Base-by-base conservation (phyloP, 2,888 invertebrate genomes). In the Pterostichus niger region DNA sequence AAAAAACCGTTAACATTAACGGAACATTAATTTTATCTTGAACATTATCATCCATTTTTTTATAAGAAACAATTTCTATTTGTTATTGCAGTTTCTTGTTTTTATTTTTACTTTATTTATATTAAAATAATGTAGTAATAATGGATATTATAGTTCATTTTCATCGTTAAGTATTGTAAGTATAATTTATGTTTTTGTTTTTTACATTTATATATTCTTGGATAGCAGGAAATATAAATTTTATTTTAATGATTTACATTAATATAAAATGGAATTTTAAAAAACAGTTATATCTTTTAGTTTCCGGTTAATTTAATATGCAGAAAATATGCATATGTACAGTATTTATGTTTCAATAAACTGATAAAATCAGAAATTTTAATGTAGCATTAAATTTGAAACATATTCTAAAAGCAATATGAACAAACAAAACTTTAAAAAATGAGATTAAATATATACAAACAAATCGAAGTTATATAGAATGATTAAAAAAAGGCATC, bases 201-300 rank as follows among this genome's bases (percentile, higher is more conserved):
- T 5, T 11, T n/a, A 11, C 52, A 13, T 52, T 52, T 13, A 13
- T 52, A 52, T 5, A 5, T 52, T 52, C 10, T 13, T 52, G 40
- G 13, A 17, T n/a, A 59, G 31, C 31, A 59, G 31, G 59, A 59
- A 59, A 10, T 59, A 59, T 59, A 59, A 59, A 59, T 59, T 59
- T 40, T 40, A 40, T 7, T 40, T 6, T 59, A 59, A 59, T 24
- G 11, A 17, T 24, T 9, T 24, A 54, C 54, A 13, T 54, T 54
- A 15, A 54, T 17, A 56, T 10, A 6, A 49, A 49, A 13, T 49
- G 49, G 49, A 49, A 49, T 49, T 24, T 56, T 56, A 56, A 56
- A 56, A 56, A 13, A 15, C 15, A 15, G 6, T 31, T 59, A 59
- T 10, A 59, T 59, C 24, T 59, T 24, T 59, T 59, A 59, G 17